Percentiles rank a stretch among this genome's conserved stretches.
Evolutionary conservation across 2,888 invertebrate genomes (phyloP).

Genomic region (Calameuta pallipes): DNA sequence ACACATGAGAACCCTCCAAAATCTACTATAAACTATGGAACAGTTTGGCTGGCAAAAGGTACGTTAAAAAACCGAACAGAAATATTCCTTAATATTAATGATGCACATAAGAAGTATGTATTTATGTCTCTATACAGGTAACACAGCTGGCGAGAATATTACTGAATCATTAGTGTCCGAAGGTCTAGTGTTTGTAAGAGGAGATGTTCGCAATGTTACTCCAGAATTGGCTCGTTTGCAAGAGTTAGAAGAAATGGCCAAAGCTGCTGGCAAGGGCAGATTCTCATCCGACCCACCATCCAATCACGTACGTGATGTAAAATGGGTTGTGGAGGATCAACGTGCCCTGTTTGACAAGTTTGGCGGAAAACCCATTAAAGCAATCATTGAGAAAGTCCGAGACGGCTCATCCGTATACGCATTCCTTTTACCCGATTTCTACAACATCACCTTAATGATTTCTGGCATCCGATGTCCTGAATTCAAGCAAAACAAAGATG

Average conservation of each 20-base stretch:
- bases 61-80: conserved; percentile 20
- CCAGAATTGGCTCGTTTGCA: conserved; percentile 78
- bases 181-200: conserved; percentile 86
- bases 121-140: conserved; percentile 59
- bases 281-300: conserved; percentile 71
- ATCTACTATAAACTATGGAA: conserved; percentile 88
- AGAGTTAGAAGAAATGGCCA: conserved; percentile 92
- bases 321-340: conserved; percentile 90
- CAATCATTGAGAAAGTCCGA: conserved; percentile 96
- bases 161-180: conserved; percentile 89
- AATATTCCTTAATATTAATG: background rate
- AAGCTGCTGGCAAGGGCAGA: conserved; percentile 87
- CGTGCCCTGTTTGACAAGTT: conserved; percentile 85
- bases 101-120: background rate
- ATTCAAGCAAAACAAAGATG: conserved; percentile 74
- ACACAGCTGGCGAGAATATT: conserved; percentile 83
- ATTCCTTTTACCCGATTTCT: conserved; percentile 89
- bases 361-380: conserved; percentile 87
- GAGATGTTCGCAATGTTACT: conserved; percentile 73
- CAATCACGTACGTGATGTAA: conserved; percentile 86
- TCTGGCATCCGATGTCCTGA: conserved; percentile 90
- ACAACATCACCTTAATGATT: conserved; percentile 94
- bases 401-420: conserved; percentile 97
- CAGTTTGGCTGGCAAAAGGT: conserved; percentile 87
- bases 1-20: conserved; percentile 86